Percentiles rank a stretch among this genome's conserved stretches.
These are phyloP conservation scores for Drosophila nebulosa DNA, from an alignment of 1,140 invertebrate species.

Conservation along the genomic window DNA sequence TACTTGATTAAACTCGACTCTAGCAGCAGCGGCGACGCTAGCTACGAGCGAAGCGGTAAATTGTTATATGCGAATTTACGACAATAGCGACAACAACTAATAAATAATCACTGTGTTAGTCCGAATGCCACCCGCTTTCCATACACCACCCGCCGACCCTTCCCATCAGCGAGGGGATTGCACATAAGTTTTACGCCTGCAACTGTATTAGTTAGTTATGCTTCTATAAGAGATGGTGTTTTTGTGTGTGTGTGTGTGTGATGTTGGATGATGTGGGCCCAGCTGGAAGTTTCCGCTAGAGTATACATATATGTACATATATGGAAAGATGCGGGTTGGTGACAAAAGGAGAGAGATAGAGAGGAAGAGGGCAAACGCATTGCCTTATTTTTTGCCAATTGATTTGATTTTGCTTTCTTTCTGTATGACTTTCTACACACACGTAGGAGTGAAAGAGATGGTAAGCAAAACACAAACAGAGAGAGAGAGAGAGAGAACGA, in stretches of 20 bases:
- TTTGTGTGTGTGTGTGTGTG: background rate
- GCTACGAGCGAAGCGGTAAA: background rate
- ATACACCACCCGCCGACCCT: background rate
- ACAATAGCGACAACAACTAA: background rate
- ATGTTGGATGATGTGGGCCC: background rate
- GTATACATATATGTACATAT: constrained; percentile 15
- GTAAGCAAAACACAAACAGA: constrained; percentile 26
- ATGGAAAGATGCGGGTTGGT: constrained; percentile 30
- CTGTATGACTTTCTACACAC: background rate
- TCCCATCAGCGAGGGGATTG: background rate
- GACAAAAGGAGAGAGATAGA: background rate
- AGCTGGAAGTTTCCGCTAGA: constrained; percentile 39
- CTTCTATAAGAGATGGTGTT: constrained; percentile 5
- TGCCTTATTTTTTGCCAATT: constrained; percentile 11
- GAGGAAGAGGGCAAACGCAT: constrained; percentile 16
- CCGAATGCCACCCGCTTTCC: background rate
- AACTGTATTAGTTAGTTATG: background rate
- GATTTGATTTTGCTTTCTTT: constrained; percentile 11
- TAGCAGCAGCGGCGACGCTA: background rate
- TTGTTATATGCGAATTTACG: background rate
- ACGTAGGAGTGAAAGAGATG: constrained; percentile 14
- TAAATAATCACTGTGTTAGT: background rate
- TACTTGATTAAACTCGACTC: background rate
- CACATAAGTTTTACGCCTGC: background rate
- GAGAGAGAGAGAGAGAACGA: constrained; percentile 31